Base-by-base conservation (phyloP, 2,797 vertebrate genomes). In the Hylomyscus alleni region DNA sequence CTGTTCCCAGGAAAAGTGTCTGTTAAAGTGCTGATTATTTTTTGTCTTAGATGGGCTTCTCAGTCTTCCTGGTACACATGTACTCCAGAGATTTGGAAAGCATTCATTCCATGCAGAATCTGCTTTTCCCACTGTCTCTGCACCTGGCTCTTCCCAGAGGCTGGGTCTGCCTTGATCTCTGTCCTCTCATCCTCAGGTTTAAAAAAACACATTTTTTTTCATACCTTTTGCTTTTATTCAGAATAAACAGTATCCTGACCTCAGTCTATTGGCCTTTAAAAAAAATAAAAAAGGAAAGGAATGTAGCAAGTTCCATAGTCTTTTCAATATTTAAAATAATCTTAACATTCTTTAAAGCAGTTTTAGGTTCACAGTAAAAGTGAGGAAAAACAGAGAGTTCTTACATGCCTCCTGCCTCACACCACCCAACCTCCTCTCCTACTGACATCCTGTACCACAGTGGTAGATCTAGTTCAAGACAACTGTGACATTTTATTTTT, bases 281-380 rank as follows among this genome's bases (percentile, higher is more conserved):
- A 77, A 93, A 54, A 62, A 24, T 37, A 96, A 90, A 76, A 75
- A 88, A 77, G 6, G 44, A 56, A 94, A 37, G 29, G 14, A 91
- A 89, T 72, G 92, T 22, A 89, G 0, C 62, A 58, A 80, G 31
- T 50, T 76, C 47, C 34, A 76, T 56, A 13, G 1, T 9, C 8
- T 85, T 81, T 93, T 93, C 56, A 90, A 31, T 60, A 22, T 44
- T 60, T 40, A 93, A 87, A 84, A 89, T n/a, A 24, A 82, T 17
- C 65, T 77, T 60, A 56, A 84, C 2, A 65, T 17, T 40, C 67
- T 88, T 31, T 88, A 73, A 40, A 56, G 86, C 52, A 40, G 86
- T 88, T 92, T 95, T 89, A 93, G 29, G 40, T 82, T 77, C 75
- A 94, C 8, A 69, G 34, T 29, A 91, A 94, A 91, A 75, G n/a